phyloP scores from a whole-genome alignment of 2,888 invertebrate species.

The Heteromurus nitidus region DNA sequence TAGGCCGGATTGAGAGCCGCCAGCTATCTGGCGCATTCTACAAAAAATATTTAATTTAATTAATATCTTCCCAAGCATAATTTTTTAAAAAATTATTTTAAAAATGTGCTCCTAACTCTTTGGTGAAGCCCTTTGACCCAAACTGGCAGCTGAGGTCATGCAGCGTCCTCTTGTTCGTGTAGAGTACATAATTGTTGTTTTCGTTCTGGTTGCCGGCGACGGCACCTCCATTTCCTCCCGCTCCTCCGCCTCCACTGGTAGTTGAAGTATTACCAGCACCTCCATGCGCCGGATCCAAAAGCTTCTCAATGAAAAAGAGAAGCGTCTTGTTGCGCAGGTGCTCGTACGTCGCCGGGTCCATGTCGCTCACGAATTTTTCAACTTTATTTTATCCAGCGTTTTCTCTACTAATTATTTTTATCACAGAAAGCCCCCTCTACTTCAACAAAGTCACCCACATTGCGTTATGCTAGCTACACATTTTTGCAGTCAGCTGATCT shows the following conservation, averaged over 20 bases:
- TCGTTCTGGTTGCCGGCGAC: not conserved
- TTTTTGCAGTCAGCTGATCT: too few relatives aligned
- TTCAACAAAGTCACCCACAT: too few relatives aligned
- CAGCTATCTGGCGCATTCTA: constrained; percentile 75
- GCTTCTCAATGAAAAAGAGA: constrained; percentile 81
- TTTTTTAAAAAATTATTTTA: too few relatives aligned
- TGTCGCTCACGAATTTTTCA: constrained; percentile 74
- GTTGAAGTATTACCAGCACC: too few relatives aligned
- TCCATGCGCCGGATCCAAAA: constrained; percentile 43
- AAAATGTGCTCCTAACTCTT: too few relatives aligned
- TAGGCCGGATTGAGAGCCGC: constrained; percentile 96
- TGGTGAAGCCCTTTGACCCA: constrained; percentile 98
- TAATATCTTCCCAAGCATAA: too few relatives aligned
- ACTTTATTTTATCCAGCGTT: not conserved
- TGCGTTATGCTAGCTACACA: too few relatives aligned
- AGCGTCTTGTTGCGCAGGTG: constrained; percentile 95
- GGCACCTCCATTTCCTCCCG: not conserved
- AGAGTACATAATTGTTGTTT: constrained; percentile 83
- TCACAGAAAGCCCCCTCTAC: too few relatives aligned
- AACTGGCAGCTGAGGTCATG: constrained; percentile 99
- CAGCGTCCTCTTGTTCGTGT: constrained; percentile 95
- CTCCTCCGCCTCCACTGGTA: constrained; percentile 77
- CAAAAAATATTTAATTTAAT: too few relatives aligned
- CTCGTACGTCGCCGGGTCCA: constrained; percentile 97
- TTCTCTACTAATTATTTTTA: not conserved